Percentiles rank a stretch among this genome's conserved stretches.
phyloP scores from a whole-genome alignment of 2,888 invertebrate genomes.

The Rhagium mordax region DNA sequence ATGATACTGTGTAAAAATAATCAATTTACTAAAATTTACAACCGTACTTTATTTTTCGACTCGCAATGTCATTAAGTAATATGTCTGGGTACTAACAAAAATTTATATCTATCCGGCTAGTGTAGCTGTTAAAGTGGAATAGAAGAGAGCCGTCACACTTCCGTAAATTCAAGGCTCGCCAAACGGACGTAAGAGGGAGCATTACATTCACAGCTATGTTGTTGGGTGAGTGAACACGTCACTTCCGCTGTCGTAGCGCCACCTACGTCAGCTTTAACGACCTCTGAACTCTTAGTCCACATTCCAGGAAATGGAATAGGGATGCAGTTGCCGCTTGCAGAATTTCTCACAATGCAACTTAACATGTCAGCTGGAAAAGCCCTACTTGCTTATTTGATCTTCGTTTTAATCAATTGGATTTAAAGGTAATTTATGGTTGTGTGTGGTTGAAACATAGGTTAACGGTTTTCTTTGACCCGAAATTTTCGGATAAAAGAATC shows the following conservation, averaged over 20 bases:
- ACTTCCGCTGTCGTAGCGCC: slow-evolving; percentile 25
- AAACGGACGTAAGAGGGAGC: neutral
- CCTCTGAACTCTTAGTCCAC: slow-evolving; percentile 24
- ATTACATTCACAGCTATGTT: neutral
- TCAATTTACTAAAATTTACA: neutral
- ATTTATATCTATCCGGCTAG: neutral
- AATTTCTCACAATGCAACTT: slow-evolving; percentile 21
- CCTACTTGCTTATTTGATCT: neutral
- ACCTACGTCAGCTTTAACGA: slow-evolving; percentile 28
- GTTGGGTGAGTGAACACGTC: slow-evolving; percentile 8
- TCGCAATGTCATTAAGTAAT: neutral
- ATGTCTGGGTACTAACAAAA: neutral
- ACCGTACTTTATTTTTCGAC: neutral
- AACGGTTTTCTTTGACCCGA: too few relatives aligned
- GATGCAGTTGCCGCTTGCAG: slow-evolving; percentile 18
- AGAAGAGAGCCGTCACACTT: neutral
- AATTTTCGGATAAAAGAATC: too few relatives aligned
- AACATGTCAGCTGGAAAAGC: slow-evolving; percentile 10
- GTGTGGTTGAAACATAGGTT: neutral
- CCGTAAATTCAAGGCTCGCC: neutral
- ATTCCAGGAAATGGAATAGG: slow-evolving; percentile 21
- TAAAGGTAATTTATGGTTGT: neutral
- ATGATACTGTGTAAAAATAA: neutral
- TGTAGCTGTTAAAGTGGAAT: neutral
- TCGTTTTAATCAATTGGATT: neutral